Percentiles rank a stretch among this genome's conserved stretches.
These are phyloP conservation scores for Pipistrellus pipistrellus DNA, from an alignment of 2,797 vertebrate species.

Conservation along the genomic window DNA sequence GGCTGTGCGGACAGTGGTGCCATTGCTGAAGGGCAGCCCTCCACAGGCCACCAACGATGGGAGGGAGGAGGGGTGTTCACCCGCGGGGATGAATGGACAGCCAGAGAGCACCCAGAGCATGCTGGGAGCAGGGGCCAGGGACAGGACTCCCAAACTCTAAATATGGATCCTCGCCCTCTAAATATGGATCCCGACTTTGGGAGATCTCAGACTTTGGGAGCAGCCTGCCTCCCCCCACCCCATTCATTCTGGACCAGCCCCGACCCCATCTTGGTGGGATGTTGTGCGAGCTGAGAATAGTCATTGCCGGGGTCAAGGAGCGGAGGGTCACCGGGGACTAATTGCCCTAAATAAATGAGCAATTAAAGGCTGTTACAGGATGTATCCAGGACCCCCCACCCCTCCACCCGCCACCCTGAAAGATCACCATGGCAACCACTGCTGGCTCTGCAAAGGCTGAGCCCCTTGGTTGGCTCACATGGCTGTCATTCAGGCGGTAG, in stretches of 20 bases:
- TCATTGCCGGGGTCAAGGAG: conserved; percentile 76
- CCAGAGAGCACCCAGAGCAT: conserved; percentile 3
- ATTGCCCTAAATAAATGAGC: conserved; percentile 88
- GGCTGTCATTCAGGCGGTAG: conserved; percentile 68
- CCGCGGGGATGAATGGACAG: not conserved
- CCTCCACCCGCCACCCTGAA: conserved; percentile 60
- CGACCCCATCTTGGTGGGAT: conserved; percentile 62
- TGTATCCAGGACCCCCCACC: conserved; percentile 75
- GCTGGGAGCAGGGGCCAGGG: conserved; percentile 7
- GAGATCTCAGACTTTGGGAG: conserved; percentile 41
- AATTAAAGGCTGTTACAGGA: conserved; percentile 85
- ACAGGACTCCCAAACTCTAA: conserved; percentile 39
- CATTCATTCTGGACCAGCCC: conserved; percentile 43
- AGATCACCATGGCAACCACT: conserved; percentile 78
- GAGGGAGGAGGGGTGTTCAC: not conserved
- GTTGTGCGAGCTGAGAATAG: conserved; percentile 75
- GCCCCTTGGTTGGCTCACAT: conserved; percentile 61
- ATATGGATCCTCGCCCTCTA: conserved; percentile 51
- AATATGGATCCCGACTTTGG: conserved; percentile 47
- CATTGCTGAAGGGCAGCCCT: not conserved
- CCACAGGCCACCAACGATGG: not conserved
- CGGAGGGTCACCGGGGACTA: conserved; percentile 84
- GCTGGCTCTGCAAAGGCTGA: not conserved
- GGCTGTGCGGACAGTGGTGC: conserved; percentile 4
- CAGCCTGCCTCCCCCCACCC: not conserved